These are phyloP conservation scores for Chrysaora quinquecirrha DNA, from an alignment of 30 jellyfish, hydroid and myxozoan species.

Conservation along the genomic window DNA sequence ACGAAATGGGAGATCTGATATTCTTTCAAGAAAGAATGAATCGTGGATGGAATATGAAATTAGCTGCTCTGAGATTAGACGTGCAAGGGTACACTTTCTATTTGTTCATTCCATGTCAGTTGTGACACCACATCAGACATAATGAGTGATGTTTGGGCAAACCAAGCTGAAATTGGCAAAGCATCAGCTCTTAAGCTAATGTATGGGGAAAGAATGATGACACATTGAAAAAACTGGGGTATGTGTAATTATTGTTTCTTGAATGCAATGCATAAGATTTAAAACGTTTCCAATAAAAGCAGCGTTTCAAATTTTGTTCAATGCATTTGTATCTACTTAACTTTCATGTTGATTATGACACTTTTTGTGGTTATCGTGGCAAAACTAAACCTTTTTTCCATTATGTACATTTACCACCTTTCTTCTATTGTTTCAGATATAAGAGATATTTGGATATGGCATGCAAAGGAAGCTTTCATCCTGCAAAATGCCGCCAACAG, in stretches of 20 bases:
- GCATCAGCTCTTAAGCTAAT: conserved; percentile 33
- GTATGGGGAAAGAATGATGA: conserved; percentile 54
- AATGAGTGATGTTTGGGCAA: conserved; percentile 58
- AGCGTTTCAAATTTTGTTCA: conserved; percentile 26
- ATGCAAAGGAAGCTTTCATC: conserved; percentile 54
- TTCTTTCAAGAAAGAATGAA: conserved; percentile 18
- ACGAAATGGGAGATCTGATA: conserved; percentile 39
- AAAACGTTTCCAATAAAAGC: conserved; percentile 5
- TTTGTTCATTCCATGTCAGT: conserved; percentile 31
- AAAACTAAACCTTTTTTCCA: background rate
- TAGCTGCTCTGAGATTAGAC: conserved; percentile 26
- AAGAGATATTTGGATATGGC: conserved; percentile 48
- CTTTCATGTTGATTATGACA: background rate
- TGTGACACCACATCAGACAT: conserved; percentile 59
- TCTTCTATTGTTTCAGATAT: conserved; percentile 11
- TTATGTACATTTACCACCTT: background rate
- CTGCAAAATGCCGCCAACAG: conserved; percentile 67
- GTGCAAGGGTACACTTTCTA: conserved; percentile 36
- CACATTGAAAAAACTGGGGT: conserved; percentile 30
- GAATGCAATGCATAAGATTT: conserved; percentile 29
- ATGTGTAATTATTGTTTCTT: conserved; percentile 14
- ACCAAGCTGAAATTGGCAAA: conserved; percentile 34
- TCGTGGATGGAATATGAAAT: conserved; percentile 44
- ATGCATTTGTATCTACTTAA: conserved; percentile 20
- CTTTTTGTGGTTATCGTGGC: background rate